A percentile compares a stretch with the other conserved stretches of the same genome.
These are phyloP conservation scores for Enteromius argenteus DNA, from an alignment of 2,797 vertebrate species.

Conservation along the genomic window DNA sequence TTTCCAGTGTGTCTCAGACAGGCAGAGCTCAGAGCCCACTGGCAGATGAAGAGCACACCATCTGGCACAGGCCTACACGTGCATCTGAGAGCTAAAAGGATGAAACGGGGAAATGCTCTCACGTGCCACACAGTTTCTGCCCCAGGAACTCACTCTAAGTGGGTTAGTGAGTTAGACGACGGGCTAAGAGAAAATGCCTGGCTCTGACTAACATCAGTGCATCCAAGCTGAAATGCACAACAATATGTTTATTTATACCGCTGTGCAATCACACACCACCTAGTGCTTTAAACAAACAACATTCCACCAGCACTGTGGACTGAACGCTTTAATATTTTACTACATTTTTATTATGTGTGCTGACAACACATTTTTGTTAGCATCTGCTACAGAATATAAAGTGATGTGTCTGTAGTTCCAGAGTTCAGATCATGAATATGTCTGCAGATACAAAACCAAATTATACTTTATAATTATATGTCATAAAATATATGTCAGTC, in stretches of 20 bases:
- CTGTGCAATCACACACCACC: neutral
- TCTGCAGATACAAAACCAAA: neutral
- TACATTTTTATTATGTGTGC: neutral
- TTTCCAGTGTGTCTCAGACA: slow-evolving; percentile 28
- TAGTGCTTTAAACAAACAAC: neutral
- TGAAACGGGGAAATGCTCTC: slow-evolving; percentile 59
- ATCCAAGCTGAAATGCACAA: slow-evolving; percentile 41
- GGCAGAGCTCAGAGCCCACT: slow-evolving; percentile 34
- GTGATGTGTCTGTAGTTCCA: neutral
- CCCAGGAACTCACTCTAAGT: slow-evolving; percentile 56
- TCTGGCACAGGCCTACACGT: slow-evolving; percentile 67
- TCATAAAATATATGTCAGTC: neutral
- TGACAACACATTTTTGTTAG: neutral
- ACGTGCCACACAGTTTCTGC: slow-evolving; percentile 56
- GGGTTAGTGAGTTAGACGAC: slow-evolving; percentile 65
- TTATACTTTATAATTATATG: neutral
- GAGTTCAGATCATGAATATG: neutral
- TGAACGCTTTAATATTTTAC: neutral
- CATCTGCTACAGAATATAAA: neutral
- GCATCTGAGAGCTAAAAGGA: slow-evolving; percentile 60
- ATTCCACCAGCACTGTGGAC: neutral
- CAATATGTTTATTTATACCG: slow-evolving; percentile 9
- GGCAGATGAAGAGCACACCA: slow-evolving; percentile 66
- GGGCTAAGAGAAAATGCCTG: slow-evolving; percentile 13
- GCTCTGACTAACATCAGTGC: slow-evolving; percentile 19